phyloP scores from a whole-genome alignment of 1,140 invertebrate species.

The Carposina sasakii region DNA sequence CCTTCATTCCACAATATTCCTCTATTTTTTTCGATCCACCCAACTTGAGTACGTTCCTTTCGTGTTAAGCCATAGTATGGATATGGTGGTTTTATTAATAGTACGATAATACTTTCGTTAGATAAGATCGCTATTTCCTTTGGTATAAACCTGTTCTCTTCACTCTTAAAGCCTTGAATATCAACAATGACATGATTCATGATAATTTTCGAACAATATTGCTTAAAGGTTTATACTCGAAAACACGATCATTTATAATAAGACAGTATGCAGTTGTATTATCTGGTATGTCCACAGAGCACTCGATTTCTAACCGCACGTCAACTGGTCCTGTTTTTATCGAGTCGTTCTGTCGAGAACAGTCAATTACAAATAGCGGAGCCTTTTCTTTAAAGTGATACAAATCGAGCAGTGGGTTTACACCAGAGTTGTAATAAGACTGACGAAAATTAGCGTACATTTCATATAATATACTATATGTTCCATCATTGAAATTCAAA shows the following conservation, averaged over 20 bases:
- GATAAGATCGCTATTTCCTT: constrained; percentile 23
- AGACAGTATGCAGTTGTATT: constrained; percentile 27
- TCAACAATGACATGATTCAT: constrained; percentile 22
- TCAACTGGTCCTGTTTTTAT: constrained; percentile 22
- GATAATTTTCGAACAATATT: constrained; percentile 21
- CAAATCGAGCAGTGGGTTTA: constrained; percentile 9
- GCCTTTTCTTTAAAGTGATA: constrained; percentile 8
- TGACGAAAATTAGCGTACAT: constrained; percentile 17
- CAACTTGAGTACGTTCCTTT: constrained; percentile 1
- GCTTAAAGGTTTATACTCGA: constrained; percentile 26
- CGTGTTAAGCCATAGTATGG: constrained; percentile 5
- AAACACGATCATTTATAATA: constrained; percentile 23
- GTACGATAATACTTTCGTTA: constrained; percentile 1
- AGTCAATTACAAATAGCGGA: constrained; percentile 14
- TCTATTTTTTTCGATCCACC: constrained; percentile 9
- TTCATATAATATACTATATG: constrained; percentile 16
- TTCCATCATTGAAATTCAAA: constrained; percentile 14
- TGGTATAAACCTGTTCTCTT: constrained; percentile 13
- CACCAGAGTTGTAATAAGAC: constrained; percentile 11
- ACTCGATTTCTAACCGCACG: constrained; percentile 21
- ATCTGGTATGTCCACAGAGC: constrained; percentile 17
- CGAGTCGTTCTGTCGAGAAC: constrained; percentile 15
- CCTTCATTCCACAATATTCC: constrained; percentile 7
- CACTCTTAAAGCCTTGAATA: constrained; percentile 18
- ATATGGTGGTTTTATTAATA: constrained; percentile 16